Percentiles rank a stretch among this genome's conserved stretches.
phyloP scores from a whole-genome alignment of 37 sponge, comb jelly and placozoan genomes.

The Cladorhizidae sp. region DNA sequence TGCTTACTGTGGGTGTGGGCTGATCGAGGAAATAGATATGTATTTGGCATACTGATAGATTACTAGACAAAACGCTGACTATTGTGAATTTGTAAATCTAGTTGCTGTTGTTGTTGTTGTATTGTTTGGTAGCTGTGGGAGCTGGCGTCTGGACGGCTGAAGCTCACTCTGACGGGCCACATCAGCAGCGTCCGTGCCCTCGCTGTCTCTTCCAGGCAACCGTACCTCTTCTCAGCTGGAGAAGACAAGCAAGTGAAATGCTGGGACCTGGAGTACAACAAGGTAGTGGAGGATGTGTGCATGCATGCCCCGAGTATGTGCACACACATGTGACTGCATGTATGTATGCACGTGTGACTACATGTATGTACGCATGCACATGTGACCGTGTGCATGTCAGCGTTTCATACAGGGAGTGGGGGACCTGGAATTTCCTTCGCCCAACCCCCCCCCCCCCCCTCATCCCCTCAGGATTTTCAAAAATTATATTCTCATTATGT shows the following conservation, averaged over 20 bases:
- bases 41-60: no score
- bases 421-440: no score
- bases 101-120: background rate
- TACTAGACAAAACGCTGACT: no score
- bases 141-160: slow-evolving; percentile 84
- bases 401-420: no score
- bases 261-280: slow-evolving; percentile 99
- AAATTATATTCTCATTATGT: no score
- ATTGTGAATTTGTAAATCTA: background rate
- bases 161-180: slow-evolving; percentile 97
- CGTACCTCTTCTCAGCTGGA: slow-evolving; percentile 96
- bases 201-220: slow-evolving; percentile 89
- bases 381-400: no score
- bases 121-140: slow-evolving; percentile 89
- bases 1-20: no score
- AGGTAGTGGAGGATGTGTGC: slow-evolving; percentile 51
- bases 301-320: background rate
- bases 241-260: slow-evolving; percentile 99
- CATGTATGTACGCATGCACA: no score
- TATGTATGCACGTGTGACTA: no score
- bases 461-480: no score
- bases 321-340: background rate
- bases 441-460: no score
- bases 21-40: no score
- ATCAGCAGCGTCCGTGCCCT: slow-evolving; percentile 91